These are phyloP conservation scores for Tholera decimalis DNA, from an alignment of 2,888 invertebrate species.

Conservation along the genomic window DNA sequence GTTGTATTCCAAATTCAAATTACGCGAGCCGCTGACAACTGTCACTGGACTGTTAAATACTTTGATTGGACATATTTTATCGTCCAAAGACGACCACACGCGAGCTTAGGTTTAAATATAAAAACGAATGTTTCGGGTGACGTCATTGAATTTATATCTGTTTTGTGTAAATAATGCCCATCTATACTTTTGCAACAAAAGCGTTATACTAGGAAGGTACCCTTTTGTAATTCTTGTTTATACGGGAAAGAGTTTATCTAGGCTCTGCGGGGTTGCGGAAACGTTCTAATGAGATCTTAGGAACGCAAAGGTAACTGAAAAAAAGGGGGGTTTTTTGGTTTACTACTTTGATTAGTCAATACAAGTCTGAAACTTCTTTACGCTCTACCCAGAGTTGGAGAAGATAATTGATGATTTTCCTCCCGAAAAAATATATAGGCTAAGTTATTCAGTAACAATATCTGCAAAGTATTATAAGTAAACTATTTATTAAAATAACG, in stretches of 20 bases:
- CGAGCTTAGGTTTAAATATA: constrained; percentile 45
- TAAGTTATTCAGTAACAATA: no score
- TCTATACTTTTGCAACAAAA: background rate
- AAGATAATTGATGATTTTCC: no score
- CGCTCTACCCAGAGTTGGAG: no score
- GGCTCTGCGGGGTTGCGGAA: no score
- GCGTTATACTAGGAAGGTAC: background rate
- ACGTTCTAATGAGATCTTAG: no score
- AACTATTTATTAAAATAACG: background rate
- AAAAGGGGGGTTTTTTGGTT: no score
- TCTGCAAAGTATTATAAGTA: no score
- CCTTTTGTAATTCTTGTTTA: background rate
- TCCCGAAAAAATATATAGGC: no score
- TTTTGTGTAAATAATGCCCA: background rate
- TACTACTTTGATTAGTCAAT: no score
- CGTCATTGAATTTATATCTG: constrained; percentile 5
- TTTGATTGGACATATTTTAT: constrained; percentile 74
- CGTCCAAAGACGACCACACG: constrained; percentile 68
- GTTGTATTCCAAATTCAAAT: constrained; percentile 71
- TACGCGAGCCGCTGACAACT: constrained; percentile 66
- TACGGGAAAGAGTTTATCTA: background rate
- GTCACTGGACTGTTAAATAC: constrained; percentile 65
- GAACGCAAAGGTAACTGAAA: no score
- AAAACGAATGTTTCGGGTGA: constrained; percentile 29
- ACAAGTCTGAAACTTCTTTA: no score